Base-by-base conservation (phyloP, 2,888 invertebrate species). In the Melanotus villosus region DNA sequence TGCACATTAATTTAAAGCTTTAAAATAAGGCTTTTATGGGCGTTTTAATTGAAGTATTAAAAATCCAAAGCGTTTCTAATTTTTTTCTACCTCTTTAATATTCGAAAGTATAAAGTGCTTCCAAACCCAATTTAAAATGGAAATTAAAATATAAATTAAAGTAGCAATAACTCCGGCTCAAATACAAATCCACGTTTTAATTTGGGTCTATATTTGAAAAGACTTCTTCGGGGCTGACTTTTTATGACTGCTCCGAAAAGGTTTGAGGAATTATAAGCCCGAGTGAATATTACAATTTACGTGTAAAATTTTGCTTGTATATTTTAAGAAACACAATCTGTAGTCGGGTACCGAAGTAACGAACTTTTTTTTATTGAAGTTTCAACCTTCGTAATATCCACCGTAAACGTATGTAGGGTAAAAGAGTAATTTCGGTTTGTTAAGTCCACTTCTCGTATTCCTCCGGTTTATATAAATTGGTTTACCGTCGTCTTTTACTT, bases 71-170 rank as follows among this genome's bases (percentile, higher is more conserved):
- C 14, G 16, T 41, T 18, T 41, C 21, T 23, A n/a, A 52, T 52
- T 3, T 7, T 26, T 52, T 52, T 32, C 52, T 10, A 18, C 3
- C 32, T 30, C 12, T 52, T 14, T 32, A 52, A 32, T 32, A 32
- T 1, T 19, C 3, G 14, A 32, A 1, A n/a, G 16, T 1, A 9
- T 1, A 32, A 52, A 32, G 32, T 32, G 26, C 26, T 50, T 50
- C 32, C n/a, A 18, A 32, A 52, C 32, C 32, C 52, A 52, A 52
- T 52, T 52, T 32, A 14, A 52, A 50, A 32, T 32, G 52, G 19
- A 52, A 52, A 47, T 47, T 47, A 47, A 52, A 52, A 52, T 52
- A 18, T 34, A 52, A 45, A 45, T 45, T 14, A 23, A 52, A 14
- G 52, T 52, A 32, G 32, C 32, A 32, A 32, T 30, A 52, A 32